phyloP scores from a whole-genome alignment of 2,113 vertebrate genomes.

The human (Homo sapiens) region GRCh38 chr1:236672501-236673000 shows the following conservation, averaged over 20 bases:
- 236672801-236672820: neutral
- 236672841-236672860: neutral
- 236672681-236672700: neutral
- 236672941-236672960: neutral
- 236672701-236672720: neutral
- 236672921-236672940: neutral
- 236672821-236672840: neutral
- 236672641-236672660: no score
- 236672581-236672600: neutral
- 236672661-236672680: neutral
- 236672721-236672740: neutral
- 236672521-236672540: neutral
- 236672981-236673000: rapidly evolving
- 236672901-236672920: neutral
- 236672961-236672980: neutral
- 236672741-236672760: rapidly evolving
- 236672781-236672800: neutral
- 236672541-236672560: neutral
- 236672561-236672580: neutral
- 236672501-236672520: no score
- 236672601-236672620: neutral
- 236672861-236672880: neutral
- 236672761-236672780: neutral
- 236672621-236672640: neutral
- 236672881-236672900: neutral